A percentile compares a stretch with the other conserved stretches of the same genome.
phyloP scores from a whole-genome alignment of 1,140 invertebrate genomes.

The Platyscapa corneri region DNA sequence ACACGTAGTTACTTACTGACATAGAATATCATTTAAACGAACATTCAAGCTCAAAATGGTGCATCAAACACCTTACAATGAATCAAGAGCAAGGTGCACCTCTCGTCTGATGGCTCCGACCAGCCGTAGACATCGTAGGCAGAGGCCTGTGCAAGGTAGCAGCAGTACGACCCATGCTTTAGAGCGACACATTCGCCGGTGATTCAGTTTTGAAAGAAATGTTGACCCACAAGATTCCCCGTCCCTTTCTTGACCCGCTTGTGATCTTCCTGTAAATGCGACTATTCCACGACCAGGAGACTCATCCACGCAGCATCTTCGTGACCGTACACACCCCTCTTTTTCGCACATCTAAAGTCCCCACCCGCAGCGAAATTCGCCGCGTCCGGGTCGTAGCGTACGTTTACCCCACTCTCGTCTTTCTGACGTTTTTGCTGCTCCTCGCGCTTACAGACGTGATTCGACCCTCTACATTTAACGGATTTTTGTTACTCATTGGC shows the following conservation, averaged over 20 bases:
- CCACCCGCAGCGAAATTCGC: not conserved
- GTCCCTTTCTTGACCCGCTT: not conserved
- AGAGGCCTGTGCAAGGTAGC: constrained; percentile 39
- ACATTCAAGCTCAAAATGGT: not conserved
- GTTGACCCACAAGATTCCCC: constrained; percentile 6
- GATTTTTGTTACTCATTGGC: too few relatives aligned
- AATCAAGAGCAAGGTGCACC: not conserved
- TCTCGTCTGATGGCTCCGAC: constrained; percentile 22
- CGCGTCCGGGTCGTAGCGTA: constrained; percentile 41
- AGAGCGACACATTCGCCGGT: constrained; percentile 60
- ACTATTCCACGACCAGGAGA: not conserved
- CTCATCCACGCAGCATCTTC: constrained; percentile 11
- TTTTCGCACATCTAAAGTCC: not conserved
- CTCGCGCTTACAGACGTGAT: not conserved
- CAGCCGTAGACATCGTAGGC: constrained; percentile 31
- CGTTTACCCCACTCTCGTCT: constrained; percentile 39
- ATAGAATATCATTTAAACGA: not conserved
- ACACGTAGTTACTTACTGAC: too few relatives aligned
- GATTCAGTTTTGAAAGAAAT: constrained; percentile 16
- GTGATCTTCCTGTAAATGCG: not conserved
- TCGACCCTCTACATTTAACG: too few relatives aligned
- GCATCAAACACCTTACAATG: not conserved
- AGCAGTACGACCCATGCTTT: constrained; percentile 66
- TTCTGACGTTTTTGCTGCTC: not conserved
- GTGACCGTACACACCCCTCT: not conserved